phyloP scores from a whole-genome alignment of 2,113 vertebrate species.

The Tragelaphus strepsiceros region DNA sequence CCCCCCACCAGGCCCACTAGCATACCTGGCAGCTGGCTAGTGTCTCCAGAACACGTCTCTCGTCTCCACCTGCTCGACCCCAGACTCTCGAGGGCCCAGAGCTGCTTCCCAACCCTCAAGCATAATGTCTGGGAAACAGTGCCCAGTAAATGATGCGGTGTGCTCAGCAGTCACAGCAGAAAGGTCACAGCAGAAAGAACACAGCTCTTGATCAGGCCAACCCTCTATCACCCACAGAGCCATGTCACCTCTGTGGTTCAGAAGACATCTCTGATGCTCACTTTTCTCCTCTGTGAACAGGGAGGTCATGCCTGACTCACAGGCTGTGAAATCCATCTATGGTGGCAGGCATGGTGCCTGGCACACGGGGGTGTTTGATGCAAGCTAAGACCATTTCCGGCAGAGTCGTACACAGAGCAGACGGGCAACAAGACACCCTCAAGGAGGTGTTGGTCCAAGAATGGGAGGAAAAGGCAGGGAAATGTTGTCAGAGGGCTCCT shows the following conservation, averaged over 20 bases:
- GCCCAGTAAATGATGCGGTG: fast-evolving
- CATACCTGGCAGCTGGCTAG: background rate
- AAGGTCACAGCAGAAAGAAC: background rate
- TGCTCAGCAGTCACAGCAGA: fast-evolving
- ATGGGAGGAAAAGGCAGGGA: background rate
- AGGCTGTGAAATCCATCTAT: fast-evolving
- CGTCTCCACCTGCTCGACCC: fast-evolving
- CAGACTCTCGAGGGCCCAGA: background rate
- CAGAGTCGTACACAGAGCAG: background rate
- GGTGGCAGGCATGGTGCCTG: fast-evolving
- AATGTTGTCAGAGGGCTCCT: background rate
- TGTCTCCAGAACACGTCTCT: background rate
- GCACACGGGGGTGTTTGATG: fast-evolving
- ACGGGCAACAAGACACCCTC: background rate
- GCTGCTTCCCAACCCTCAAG: background rate
- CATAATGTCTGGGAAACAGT: fast-evolving
- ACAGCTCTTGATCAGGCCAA: background rate
- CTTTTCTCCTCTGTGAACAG: background rate
- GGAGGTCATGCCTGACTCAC: too few species aligned
- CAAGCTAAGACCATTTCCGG: background rate
- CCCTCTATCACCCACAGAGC: fast-evolving
- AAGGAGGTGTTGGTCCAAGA: fast-evolving
- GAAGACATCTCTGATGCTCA: background rate
- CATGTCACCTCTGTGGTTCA: fast-evolving
- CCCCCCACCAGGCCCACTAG: fast-evolving